phyloP scores from a whole-genome alignment of 2,888 invertebrate genomes.

The Pycnomerus fuliginosus region DNA sequence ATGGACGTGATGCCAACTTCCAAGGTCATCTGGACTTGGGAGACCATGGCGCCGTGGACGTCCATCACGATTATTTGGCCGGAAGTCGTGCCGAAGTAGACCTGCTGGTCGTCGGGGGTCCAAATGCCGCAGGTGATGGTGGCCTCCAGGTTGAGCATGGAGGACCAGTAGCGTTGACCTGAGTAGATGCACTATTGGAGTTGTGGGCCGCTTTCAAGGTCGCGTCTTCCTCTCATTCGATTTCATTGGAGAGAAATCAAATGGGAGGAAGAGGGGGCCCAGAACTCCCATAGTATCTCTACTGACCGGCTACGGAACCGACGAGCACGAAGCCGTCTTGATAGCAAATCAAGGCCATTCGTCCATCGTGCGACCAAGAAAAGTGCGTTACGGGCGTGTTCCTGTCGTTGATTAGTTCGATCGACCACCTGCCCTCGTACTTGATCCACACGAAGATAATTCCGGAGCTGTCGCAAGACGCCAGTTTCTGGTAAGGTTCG shows the following conservation, averaged over 20 bases:
- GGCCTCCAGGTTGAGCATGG: conserved; percentile 91
- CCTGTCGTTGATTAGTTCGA: conserved; percentile 97
- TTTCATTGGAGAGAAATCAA: background rate
- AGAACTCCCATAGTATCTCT: background rate
- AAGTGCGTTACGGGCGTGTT: conserved; percentile 97
- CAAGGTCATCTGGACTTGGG: conserved; percentile 80
- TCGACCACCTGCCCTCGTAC: conserved; percentile 98
- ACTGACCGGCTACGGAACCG: conserved; percentile 94
- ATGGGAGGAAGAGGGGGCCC: background rate
- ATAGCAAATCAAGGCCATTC: conserved; percentile 98
- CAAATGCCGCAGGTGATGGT: conserved; percentile 96
- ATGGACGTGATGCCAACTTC: conserved; percentile 87
- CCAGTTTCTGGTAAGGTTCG: conserved; percentile 95
- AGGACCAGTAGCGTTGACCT: conserved; percentile 99
- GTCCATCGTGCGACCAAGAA: conserved; percentile 97
- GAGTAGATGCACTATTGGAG: too few relatives aligned
- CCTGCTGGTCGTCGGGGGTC: conserved; percentile 97
- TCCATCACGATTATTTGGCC: conserved; percentile 97
- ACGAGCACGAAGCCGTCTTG: conserved; percentile 98
- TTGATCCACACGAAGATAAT: conserved; percentile 99
- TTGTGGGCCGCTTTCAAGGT: too few relatives aligned
- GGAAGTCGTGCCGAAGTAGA: conserved; percentile 92
- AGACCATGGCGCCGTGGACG: conserved; percentile 93
- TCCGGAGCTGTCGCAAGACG: conserved; percentile 95
- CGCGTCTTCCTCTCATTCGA: too few relatives aligned